Conservation (phyloP, 2,113 vertebrate genomes). For the Paratilapia polleni region DNA sequence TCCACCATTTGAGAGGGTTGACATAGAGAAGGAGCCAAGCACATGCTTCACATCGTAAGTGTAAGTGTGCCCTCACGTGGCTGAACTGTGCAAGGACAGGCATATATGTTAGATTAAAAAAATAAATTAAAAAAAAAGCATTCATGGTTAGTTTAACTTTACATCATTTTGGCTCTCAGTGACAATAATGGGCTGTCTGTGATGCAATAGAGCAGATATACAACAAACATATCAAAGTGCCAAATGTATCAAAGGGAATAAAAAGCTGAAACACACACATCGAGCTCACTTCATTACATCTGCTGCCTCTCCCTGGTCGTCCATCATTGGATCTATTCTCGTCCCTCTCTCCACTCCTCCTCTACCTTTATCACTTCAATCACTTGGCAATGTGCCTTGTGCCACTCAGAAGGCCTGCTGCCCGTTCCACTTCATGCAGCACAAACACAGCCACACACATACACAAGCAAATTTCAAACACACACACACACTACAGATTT, state of each 20-base stretch:
- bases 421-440: slow-evolving; percentile 45
- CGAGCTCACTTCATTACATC: slow-evolving; percentile 59
- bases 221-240: slow-evolving; percentile 47
- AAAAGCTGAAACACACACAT: slow-evolving; percentile 41
- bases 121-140: background rate
- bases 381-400: slow-evolving; percentile 67
- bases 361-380: slow-evolving; percentile 75
- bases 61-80: slow-evolving; percentile 73
- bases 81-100: slow-evolving; percentile 47
- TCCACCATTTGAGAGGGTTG: slow-evolving; percentile 64
- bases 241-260: slow-evolving; percentile 27
- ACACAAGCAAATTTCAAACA: background rate
- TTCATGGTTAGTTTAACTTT: slow-evolving; percentile 39
- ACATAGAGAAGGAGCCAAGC: slow-evolving; percentile 1
- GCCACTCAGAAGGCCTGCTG: slow-evolving; percentile 60
- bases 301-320: slow-evolving; percentile 35
- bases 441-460: slow-evolving; percentile 32
- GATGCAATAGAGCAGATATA: slow-evolving; percentile 37
- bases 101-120: background rate
- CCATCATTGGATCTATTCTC: slow-evolving; percentile 49
- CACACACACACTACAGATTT: slow-evolving; percentile 40
- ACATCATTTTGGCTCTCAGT: slow-evolving; percentile 34
- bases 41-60: slow-evolving; percentile 37
- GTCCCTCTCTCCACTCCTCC: slow-evolving; percentile 34
- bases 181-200: slow-evolving; percentile 21